Evolutionary conservation across 2,888 invertebrate species (phyloP).

Genomic region (Drosophila diplacantha): DNA sequence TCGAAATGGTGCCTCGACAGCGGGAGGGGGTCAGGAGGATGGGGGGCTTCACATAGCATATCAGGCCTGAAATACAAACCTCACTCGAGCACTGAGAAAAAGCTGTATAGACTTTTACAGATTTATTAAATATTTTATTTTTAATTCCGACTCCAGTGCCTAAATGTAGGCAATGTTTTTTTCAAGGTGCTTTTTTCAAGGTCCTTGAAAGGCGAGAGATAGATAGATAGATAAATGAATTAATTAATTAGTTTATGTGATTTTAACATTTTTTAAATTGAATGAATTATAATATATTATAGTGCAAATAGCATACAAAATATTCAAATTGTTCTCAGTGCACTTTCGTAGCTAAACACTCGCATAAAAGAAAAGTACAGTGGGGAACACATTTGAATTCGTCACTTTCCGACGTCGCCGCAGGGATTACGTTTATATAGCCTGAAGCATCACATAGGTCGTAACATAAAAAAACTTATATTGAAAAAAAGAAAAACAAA

Average conservation of each 20-base stretch:
- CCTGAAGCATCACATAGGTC: slow-evolving; percentile 45
- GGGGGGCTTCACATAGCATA: slow-evolving; percentile 22
- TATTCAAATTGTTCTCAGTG: slow-evolving; percentile 19
- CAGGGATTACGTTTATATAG: slow-evolving; percentile 68
- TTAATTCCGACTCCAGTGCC: background rate
- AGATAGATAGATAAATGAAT: too few relatives aligned
- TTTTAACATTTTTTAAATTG: too few relatives aligned
- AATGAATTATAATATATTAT: too few relatives aligned
- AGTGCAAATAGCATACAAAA: too few relatives aligned
- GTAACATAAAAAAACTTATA: slow-evolving; percentile 28
- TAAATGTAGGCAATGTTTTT: slow-evolving; percentile 1
- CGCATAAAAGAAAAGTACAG: slow-evolving; percentile 18
- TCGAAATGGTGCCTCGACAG: slow-evolving; percentile 49
- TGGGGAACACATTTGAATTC: slow-evolving; percentile 36
- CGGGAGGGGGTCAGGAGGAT: slow-evolving; percentile 17
- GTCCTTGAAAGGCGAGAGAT: background rate
- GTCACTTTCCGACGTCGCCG: slow-evolving; percentile 45
- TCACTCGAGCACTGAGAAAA: slow-evolving; percentile 16
- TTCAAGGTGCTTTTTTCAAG: background rate
- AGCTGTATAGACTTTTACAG: background rate
- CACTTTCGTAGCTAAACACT: slow-evolving; percentile 51
- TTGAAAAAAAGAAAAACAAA: slow-evolving; percentile 9
- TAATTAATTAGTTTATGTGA: too few relatives aligned
- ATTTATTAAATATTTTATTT: background rate
- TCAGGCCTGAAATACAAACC: slow-evolving; percentile 33